Evolutionary conservation across 2,888 invertebrate species (phyloP), one percentile per base, ranked within the genome.

Genomic region (Ophion ellenae): DNA sequence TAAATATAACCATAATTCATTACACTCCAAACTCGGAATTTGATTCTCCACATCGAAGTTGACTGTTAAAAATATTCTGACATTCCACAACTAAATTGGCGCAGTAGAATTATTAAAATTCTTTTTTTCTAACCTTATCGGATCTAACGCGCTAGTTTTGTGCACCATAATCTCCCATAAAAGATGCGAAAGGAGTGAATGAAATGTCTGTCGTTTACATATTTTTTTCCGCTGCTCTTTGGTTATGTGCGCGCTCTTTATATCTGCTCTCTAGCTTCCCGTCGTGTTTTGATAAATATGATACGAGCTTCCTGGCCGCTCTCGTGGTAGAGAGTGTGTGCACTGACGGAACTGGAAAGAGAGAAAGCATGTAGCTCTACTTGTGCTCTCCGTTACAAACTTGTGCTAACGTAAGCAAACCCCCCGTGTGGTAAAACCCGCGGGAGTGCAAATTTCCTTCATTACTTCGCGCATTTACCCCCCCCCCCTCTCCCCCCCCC

Each of bases 211-310:
- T 83, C 80, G 74, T 86, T 86, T 80, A 77, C 28, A 1, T 40
- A 45, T 69, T 40, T 24, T 59, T 77, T 77, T 80, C 17, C 73
- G 73, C 69, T 28, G 80, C 53, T 77, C 64, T 70, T 40, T 66
- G 6, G 36, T 67, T 67, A 75, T 75, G 67, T 83, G 73, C 73
- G 67, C 63, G 47, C 66, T 47, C 59, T 73, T 67, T 45, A 63
- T 84, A 83, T 86, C 81, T 76, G 53, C 78, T 85, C 86, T 87
- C 88, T 81, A 89, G 89, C 90, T 92, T 93, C 91, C 92, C 91
- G 92, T 91, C 87, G 89, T 90, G 89, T 90, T 92, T 91, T 91
- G 92, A 93, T 93, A 93, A 92, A 91, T 90, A 90, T 89, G 91
- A 92, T 91, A 92, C 89, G 89, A 86, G 89, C 90, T 92, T 92